Base-by-base conservation (phyloP, 2,797 vertebrate species). In the Danio kyathit region DNA sequence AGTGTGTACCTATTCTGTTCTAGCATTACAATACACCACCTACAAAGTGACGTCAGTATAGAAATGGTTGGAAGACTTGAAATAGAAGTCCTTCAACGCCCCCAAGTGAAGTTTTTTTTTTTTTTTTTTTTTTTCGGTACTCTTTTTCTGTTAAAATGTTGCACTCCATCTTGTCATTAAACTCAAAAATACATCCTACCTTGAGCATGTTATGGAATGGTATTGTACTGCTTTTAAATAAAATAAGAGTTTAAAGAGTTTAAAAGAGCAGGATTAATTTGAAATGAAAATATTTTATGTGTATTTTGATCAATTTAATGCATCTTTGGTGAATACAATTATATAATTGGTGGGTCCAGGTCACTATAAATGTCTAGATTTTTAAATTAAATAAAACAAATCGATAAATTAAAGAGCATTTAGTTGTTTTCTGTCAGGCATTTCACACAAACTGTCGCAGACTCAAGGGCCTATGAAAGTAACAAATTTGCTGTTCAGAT, bases 401-500 rank as follows among this genome's bases (percentile, higher is more conserved):
- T 29, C 1, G 29, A 29, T 1, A 29, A 29, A 29, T 29, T 29
- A 51, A 1, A 40, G 14, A 29, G 19, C 14, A 69, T 69, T 52
- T 77, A 10, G 54, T 76, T 56, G 41, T 14, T 49, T 59, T 69
- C 21, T 67, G 52, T 70, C 8, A 21, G 43, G 10, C 1, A 3
- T 60, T 43, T 57, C 44, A 38, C 49, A 14, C 43, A 41, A n/a
- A 29, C 43, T 16, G 19, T 70, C 54, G 6, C 41, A 57, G 19
- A 74, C 10, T 66, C 5, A 13, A 79, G 48, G 8, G 48, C 17
- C 4, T 29, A 19, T 64, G 17, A 54, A 64, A 54, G 59, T 29
- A 64, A 46, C 38, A 40, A 0, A 52, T 56, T 46, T 80, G 41
- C 41, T 48, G n/a, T 65, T 74, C 13, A 43, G 43, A 63, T 65